These are phyloP conservation scores for Ancistrus triradiatus DNA, from an alignment of 2,113 vertebrate species.

Conservation along the genomic window DNA sequence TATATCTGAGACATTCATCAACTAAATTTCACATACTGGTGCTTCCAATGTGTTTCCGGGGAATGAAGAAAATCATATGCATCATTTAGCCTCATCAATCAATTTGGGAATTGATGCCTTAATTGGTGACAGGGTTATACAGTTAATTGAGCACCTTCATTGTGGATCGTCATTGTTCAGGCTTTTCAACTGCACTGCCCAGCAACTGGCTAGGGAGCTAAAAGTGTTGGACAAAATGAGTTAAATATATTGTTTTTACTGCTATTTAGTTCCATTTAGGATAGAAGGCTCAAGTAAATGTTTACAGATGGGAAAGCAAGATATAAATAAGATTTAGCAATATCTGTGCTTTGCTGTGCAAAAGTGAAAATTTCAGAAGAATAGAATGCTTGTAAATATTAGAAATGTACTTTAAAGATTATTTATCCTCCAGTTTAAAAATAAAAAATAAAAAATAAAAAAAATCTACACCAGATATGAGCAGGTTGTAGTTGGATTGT, in stretches of 20 bases:
- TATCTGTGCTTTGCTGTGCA: too few relatives aligned
- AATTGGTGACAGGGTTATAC: constrained; percentile 83
- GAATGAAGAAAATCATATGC: constrained; percentile 84
- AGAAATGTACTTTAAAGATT: too few relatives aligned
- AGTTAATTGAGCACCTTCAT: constrained; percentile 90
- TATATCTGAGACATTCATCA: constrained; percentile 77
- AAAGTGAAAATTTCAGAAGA: too few relatives aligned
- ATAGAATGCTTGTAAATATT: too few relatives aligned
- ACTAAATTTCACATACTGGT: constrained; percentile 68
- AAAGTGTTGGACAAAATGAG: constrained; percentile 35
- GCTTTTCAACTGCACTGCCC: constrained; percentile 59
- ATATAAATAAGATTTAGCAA: too few relatives aligned
- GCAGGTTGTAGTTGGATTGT: too few relatives aligned
- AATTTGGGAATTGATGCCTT: constrained; percentile 89
- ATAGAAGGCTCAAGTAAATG: too few relatives aligned
- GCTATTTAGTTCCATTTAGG: not conserved
- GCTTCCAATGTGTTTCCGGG: constrained; percentile 79
- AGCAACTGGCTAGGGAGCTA: constrained; percentile 41
- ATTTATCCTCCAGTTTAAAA: too few relatives aligned
- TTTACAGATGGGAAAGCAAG: not conserved
- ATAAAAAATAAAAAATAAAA: too few relatives aligned
- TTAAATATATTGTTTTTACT: constrained; percentile 30
- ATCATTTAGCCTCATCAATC: constrained; percentile 93
- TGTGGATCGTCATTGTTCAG: constrained; percentile 74
- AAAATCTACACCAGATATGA: too few relatives aligned